phyloP scores from a whole-genome alignment of 2,888 invertebrate genomes.

The Brachyopa scutellaris region DNA sequence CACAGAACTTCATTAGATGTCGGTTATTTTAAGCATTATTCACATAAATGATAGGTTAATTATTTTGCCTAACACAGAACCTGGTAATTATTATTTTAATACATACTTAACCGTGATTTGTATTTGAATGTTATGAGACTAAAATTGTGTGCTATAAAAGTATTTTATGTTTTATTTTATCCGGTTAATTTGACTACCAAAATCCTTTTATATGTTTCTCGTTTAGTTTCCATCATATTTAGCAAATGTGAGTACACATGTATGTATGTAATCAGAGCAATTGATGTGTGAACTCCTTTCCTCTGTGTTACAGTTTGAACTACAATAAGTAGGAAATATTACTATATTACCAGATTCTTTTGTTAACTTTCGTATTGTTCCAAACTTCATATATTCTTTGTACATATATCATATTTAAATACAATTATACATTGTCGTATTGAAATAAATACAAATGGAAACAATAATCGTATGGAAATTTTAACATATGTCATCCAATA shows the following conservation, averaged over 20 bases:
- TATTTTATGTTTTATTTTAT: slow-evolving; percentile 22
- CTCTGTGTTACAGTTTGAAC: not conserved
- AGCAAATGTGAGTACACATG: too few species aligned
- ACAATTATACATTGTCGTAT: slow-evolving; percentile 43
- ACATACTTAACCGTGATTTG: too few species aligned
- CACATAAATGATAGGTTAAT: slow-evolving; percentile 24
- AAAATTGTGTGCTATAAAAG: not conserved
- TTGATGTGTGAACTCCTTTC: not conserved
- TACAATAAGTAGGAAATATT: not conserved
- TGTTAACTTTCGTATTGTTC: slow-evolving; percentile 37
- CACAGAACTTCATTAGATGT: slow-evolving; percentile 2
- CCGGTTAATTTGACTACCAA: slow-evolving; percentile 9
- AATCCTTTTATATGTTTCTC: slow-evolving; percentile 7
- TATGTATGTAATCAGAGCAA: not conserved
- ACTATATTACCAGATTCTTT: slow-evolving; percentile 7
- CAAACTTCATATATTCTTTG: slow-evolving; percentile 44
- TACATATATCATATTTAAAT: slow-evolving; percentile 54
- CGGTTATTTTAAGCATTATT: slow-evolving; percentile 3
- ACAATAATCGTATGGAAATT: not conserved
- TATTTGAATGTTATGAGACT: slow-evolving; percentile 22
- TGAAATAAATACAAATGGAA: slow-evolving; percentile 42
- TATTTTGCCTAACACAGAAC: slow-evolving; percentile 1
- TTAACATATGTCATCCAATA: too few species aligned
- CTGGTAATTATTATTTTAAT: slow-evolving; percentile 12
- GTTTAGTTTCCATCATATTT: too few species aligned